Evolutionary conservation across 2,797 vertebrate species (phyloP), one percentile per base, ranked within the genome.

Genomic region (Eutrigla gurnardus): DNA sequence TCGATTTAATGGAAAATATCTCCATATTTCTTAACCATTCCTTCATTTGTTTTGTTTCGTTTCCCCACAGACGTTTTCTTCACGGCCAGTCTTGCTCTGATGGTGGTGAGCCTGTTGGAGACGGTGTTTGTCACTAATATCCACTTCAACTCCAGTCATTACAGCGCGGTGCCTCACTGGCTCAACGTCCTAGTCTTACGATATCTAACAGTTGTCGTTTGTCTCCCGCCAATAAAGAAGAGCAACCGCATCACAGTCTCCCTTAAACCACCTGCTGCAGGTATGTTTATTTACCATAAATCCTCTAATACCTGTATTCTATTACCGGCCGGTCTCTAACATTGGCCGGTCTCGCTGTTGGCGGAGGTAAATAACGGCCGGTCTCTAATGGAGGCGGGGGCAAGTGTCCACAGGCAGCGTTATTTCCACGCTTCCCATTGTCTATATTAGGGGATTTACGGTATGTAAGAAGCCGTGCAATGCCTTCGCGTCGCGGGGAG

Each of bases 51-150:
- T 37, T 25, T 8, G 43, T 33, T 36, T 8, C 62, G 46, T 52
- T 70, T 61, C 33, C 39, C 25, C 50, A 35, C 69, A 93, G 92
- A 83, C 43, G 85, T 86, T 13, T 91, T 89, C 77, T 95, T 94
- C 78, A 89, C 90, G 4, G 68, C 92, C 67, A 94, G 89, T 45
- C 80, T 94, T 46, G 90, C 90, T 17, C 84, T 95, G 70, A 95
- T 95, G 92, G 91, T 94, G 59, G 43, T 76, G 73, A 94, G 93
- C 78, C 88, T 95, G 35, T 53, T 94, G 63, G 91, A 95, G 81
- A 93, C 93, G 0, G 53, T 94, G n/a, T 70, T 94, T 17, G 91
- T 95, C 78, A 93, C 92, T 4, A 87, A 94, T 55, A 78, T 94
- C 72, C 78, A 94, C 55, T 69, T 66, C 78, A 86, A 64, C 73